phyloP scores from a whole-genome alignment of 2,797 vertebrate species.

The Spea hammondii region DNA sequence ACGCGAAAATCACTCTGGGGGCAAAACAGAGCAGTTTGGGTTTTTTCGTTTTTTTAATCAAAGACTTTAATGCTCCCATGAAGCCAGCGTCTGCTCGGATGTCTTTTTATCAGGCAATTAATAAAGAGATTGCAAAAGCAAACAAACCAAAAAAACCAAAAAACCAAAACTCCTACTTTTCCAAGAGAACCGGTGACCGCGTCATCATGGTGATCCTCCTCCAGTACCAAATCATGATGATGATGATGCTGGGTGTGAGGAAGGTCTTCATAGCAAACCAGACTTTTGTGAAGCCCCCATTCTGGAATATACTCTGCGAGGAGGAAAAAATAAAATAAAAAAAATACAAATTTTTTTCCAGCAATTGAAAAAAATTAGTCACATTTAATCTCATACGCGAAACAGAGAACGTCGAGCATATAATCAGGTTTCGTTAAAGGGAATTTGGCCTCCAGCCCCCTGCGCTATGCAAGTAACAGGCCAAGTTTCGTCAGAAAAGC shows the following conservation, averaged over 20 bases:
- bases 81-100: too few species aligned
- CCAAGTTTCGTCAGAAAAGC: too few species aligned
- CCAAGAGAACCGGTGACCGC: slow-evolving; percentile 87
- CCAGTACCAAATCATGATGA: slow-evolving; percentile 98
- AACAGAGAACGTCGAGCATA: too few species aligned
- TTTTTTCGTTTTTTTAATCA: too few species aligned
- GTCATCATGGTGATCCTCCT: slow-evolving; percentile 91
- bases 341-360: too few species aligned
- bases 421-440: too few species aligned
- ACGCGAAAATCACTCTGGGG: slow-evolving; percentile 87
- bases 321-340: neutral
- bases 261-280: slow-evolving; percentile 99
- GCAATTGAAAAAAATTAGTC: neutral
- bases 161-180: slow-evolving; percentile 84
- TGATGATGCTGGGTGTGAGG: slow-evolving; percentile 92
- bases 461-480: too few species aligned
- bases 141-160: neutral
- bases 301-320: slow-evolving; percentile 89
- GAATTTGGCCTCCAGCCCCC: too few species aligned
- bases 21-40: neutral
- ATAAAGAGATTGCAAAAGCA: neutral
- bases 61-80: too few species aligned
- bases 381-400: neutral
- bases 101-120: too few species aligned
- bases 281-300: slow-evolving; percentile 94